Base-by-base conservation (phyloP, 2,797 vertebrate species). In the Prionace glauca region DNA sequence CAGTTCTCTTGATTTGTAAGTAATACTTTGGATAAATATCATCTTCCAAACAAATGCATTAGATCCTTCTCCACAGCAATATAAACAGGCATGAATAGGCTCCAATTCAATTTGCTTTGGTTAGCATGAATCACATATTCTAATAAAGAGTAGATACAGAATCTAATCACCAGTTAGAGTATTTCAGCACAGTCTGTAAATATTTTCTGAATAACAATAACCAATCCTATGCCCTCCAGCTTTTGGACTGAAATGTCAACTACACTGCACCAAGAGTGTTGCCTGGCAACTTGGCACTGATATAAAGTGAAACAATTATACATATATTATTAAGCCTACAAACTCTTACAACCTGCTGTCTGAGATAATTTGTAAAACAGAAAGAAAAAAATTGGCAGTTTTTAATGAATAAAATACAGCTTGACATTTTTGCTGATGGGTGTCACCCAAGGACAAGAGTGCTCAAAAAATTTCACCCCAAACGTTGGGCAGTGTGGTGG, bases 161-260 rank as follows among this genome's bases (percentile, higher is more conserved):
- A 65, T 20, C 32, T 65, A 67, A 67, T 65, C 60, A 67, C 67
- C 86, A 60, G 60, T 67, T 65, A 65, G 60, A 91, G 18, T 32
- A 67, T 65, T 81, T 91, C 60, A 65, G 32, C 20, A 11, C n/a
- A 60, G 5, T 22, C 36, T 18, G 32, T 22, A 36, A 62, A 62
- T 90, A 90, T 90, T 90, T n/a, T n/a, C 26, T 32, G 56, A 90
- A 90, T 90, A 62, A n/a, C 29, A 87, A 26, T 56, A 87, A 50
- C 10, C 8, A 3, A 45, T 56, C 45, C 45, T 10, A 62, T 62
- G 29, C 32, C 14, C 14, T 65, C 14, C 56, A 32, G 29, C 14
- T 18, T 65, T 62, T 62, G 56, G 32, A 56, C 14, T 88, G 20
- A 14, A 90, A 62, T 14, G 60, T 18, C 50, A 32, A 90, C 62